Evolutionary conservation across 2,888 invertebrate genomes (phyloP).

Genomic region (Teinopalpus imperialis): DNA sequence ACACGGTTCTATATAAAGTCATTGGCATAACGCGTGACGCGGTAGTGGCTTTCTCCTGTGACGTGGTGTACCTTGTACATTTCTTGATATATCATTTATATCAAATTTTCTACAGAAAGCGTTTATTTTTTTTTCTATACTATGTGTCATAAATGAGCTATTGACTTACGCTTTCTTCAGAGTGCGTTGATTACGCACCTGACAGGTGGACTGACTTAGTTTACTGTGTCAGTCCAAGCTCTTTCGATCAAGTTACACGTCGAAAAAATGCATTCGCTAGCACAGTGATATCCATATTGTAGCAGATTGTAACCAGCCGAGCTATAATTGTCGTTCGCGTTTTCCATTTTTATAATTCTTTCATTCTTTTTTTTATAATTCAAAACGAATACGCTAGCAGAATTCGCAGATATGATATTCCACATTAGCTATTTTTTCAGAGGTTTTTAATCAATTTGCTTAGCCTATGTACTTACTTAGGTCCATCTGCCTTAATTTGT

Average conservation of each 20-base stretch:
- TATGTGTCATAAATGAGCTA: constrained; percentile 20
- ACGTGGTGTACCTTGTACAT: constrained; percentile 41
- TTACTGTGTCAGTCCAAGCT: constrained; percentile 34
- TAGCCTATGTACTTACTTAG: constrained; percentile 60
- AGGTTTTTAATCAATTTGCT: neutral
- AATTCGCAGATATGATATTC: neutral
- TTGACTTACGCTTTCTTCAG: constrained; percentile 58
- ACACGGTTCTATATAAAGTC: constrained; percentile 65
- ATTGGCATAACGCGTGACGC: constrained; percentile 65
- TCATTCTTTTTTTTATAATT: neutral
- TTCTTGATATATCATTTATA: constrained; percentile 44
- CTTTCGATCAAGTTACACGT: constrained; percentile 50
- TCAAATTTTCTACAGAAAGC: constrained; percentile 38
- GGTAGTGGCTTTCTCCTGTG: constrained; percentile 66
- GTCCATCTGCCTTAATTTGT: constrained; percentile 63
- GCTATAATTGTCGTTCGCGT: constrained; percentile 9
- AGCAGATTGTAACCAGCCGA: constrained; percentile 1
- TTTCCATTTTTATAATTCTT: too few species aligned
- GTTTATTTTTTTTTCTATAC: constrained; percentile 38
- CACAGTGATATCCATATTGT: neutral
- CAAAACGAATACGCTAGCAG: constrained; percentile 1
- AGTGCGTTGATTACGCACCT: constrained; percentile 46
- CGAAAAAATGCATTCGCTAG: constrained; percentile 46
- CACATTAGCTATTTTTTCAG: neutral
- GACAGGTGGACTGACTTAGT: constrained; percentile 38